These are phyloP conservation scores for Larimichthys polyactis DNA, from an alignment of 2,113 vertebrate genomes.

Conservation along the genomic window DNA sequence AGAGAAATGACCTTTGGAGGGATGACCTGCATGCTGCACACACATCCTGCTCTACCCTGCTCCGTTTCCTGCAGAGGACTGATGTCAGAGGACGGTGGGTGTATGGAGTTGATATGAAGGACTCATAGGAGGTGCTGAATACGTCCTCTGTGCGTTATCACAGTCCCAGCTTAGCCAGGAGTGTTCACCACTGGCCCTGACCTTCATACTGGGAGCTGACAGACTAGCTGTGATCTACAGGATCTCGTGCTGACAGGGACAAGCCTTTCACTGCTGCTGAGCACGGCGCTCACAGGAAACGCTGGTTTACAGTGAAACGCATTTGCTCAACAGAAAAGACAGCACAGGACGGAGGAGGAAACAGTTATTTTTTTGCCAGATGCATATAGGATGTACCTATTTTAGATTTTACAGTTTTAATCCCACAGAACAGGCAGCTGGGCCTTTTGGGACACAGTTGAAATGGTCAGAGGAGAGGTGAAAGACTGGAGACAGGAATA, in stretches of 20 bases:
- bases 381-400: slow-evolving; percentile 44
- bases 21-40: slow-evolving; percentile 51
- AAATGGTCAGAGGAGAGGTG: slow-evolving; percentile 31
- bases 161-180: slow-evolving; percentile 45
- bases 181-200: slow-evolving; percentile 58
- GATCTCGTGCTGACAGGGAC: slow-evolving; percentile 57
- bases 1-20: slow-evolving; percentile 64
- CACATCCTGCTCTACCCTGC: slow-evolving; percentile 76
- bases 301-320: slow-evolving; percentile 45
- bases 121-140: slow-evolving; percentile 48
- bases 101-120: slow-evolving; percentile 35
- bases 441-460: slow-evolving; percentile 31
- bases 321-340: slow-evolving; percentile 36
- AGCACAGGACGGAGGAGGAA: slow-evolving; percentile 49
- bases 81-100: slow-evolving; percentile 63
- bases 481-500: slow-evolving; percentile 33
- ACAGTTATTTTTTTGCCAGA: slow-evolving; percentile 53
- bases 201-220: slow-evolving; percentile 56
- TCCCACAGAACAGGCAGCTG: slow-evolving; percentile 32
- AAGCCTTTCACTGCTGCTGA: slow-evolving; percentile 53
- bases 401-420: slow-evolving; percentile 52
- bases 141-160: slow-evolving; percentile 58
- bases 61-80: slow-evolving; percentile 77
- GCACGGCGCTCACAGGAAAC: slow-evolving; percentile 53
- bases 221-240: slow-evolving; percentile 53